Evolutionary conservation across 2,797 vertebrate genomes (phyloP).

Genomic region (Rhadinocentrus ornatus): DNA sequence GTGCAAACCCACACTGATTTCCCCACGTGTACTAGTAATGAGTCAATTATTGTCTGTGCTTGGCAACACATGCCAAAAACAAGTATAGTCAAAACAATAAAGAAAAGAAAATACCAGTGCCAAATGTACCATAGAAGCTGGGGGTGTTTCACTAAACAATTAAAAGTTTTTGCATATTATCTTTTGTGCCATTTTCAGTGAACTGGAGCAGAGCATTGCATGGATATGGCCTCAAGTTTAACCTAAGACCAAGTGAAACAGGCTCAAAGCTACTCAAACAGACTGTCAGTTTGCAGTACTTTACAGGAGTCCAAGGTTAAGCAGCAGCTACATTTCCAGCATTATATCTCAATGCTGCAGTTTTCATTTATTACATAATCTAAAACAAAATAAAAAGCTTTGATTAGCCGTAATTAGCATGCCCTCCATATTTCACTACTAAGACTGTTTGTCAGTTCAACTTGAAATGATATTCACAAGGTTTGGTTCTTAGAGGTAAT

Average conservation of each 20-base stretch:
- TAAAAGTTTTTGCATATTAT: background rate
- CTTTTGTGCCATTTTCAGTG: background rate
- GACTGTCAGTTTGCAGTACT: background rate
- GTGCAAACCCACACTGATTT: background rate
- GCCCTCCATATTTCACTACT: background rate
- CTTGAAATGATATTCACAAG: slow-evolving; percentile 4
- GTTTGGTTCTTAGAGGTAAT: background rate
- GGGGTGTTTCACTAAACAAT: background rate
- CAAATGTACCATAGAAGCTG: background rate
- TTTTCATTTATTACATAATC: background rate
- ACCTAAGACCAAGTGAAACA: background rate
- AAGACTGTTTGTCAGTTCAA: slow-evolving; percentile 13
- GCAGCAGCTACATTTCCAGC: background rate
- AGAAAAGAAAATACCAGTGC: background rate
- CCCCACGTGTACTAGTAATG: background rate
- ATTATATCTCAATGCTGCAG: background rate
- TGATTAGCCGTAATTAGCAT: slow-evolving; percentile 16
- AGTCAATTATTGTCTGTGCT: background rate
- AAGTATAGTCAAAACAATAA: background rate
- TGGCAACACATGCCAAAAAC: background rate
- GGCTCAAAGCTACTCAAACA: background rate
- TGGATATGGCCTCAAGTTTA: background rate
- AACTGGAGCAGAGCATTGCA: background rate
- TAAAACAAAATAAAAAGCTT: background rate
- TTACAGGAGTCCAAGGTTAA: background rate